A percentile compares a stretch with the other conserved stretches of the same genome.
Conservation (phyloP, 2,113 vertebrate genomes). For the Seriola aureovittata region DNA sequence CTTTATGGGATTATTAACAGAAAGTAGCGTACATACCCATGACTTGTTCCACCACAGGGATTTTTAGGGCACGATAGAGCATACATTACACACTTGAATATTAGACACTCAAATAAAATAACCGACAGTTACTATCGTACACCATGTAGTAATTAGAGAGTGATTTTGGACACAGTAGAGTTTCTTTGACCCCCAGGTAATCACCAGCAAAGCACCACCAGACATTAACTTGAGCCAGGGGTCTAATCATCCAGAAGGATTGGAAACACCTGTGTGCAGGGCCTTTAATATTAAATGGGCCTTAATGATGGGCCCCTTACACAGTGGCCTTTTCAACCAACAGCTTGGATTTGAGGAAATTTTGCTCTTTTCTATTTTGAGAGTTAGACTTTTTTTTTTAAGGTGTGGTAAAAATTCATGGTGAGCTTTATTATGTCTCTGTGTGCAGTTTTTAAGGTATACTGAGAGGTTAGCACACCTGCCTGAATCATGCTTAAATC, state of each 20-base stretch:
- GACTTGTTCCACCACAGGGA: background rate
- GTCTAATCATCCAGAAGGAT: constrained; percentile 16
- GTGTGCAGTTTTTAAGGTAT: background rate
- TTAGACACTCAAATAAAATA: background rate
- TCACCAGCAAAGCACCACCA: background rate
- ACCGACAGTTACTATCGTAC: background rate
- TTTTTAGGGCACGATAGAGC: background rate
- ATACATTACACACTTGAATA: background rate
- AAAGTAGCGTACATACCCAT: background rate
- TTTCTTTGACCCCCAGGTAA: constrained; percentile 15
- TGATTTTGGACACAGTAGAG: constrained; percentile 1
- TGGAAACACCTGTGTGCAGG: background rate
- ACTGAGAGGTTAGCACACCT: background rate
- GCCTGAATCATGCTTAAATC: background rate
- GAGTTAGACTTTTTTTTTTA: background rate
- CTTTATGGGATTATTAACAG: background rate
- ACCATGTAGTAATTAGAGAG: background rate
- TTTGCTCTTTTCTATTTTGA: constrained; percentile 6
- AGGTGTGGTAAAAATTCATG: too few relatives aligned
- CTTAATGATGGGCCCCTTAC: constrained; percentile 5
- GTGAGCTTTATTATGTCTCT: background rate
- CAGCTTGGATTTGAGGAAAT: constrained; percentile 3
- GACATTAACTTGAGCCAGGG: constrained; percentile 18
- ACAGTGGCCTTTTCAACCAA: background rate
- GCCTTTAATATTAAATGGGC: constrained; percentile 13